These are phyloP conservation scores for Puma concolor DNA, from an alignment of 2,113 vertebrate species.

Conservation along the genomic window DNA sequence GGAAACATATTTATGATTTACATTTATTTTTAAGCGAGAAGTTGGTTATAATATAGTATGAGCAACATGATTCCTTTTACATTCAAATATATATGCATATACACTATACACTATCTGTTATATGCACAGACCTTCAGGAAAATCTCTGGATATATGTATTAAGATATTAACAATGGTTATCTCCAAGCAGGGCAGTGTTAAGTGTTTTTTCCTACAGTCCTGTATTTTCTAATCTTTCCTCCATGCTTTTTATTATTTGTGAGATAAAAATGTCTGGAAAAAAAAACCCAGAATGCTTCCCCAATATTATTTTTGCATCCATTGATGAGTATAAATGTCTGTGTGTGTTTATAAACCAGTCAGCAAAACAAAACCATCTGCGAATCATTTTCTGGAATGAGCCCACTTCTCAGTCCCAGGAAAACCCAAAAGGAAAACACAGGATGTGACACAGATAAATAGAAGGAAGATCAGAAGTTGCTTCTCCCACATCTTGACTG, in stretches of 20 bases:
- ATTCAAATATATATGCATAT: neutral
- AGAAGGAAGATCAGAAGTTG: neutral
- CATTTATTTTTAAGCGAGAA: slow-evolving; percentile 26
- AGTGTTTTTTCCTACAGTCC: neutral
- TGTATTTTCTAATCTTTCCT: slow-evolving; percentile 22
- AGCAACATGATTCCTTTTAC: neutral
- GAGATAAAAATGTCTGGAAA: neutral
- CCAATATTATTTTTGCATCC: slow-evolving; percentile 29
- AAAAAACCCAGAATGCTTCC: neutral
- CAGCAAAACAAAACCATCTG: slow-evolving; percentile 64
- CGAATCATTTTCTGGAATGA: slow-evolving; percentile 17
- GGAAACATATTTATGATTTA: neutral
- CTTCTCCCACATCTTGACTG: neutral
- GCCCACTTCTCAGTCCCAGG: neutral
- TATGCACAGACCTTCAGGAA: neutral
- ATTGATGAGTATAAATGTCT: neutral
- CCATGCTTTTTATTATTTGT: neutral
- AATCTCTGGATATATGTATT: neutral
- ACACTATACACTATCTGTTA: neutral
- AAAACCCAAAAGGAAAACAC: slow-evolving; percentile 32
- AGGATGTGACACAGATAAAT: neutral
- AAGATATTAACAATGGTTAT: neutral
- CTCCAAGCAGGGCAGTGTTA: neutral
- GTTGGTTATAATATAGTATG: neutral
- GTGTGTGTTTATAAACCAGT: slow-evolving; percentile 10